Evolutionary conservation across 2,888 invertebrate species (phyloP).

Genomic region (Pherbina coryleti): DNA sequence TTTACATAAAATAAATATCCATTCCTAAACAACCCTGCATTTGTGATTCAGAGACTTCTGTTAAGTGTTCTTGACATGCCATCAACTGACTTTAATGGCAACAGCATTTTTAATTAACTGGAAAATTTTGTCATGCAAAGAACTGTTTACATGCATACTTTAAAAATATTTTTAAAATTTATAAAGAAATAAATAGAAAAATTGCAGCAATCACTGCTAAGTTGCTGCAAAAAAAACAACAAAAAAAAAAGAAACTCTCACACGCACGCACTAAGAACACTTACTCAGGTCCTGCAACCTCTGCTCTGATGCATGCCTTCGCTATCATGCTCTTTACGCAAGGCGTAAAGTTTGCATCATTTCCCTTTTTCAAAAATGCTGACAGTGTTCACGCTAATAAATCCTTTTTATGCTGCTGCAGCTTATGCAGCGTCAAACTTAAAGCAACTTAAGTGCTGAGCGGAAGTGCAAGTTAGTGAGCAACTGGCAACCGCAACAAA

Average conservation of each 20-base stretch:
- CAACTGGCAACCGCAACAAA: conserved; percentile 11
- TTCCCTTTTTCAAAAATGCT: conserved; percentile 28
- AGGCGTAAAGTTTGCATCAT: conserved; percentile 27
- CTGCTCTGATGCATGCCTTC: background rate
- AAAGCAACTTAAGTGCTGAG: conserved; percentile 1
- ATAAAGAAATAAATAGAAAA: too few relatives aligned
- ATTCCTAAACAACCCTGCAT: too few relatives aligned
- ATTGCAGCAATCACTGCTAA: conserved; percentile 11
- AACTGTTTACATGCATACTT: too few relatives aligned
- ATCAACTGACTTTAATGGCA: too few relatives aligned
- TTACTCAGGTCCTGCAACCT: background rate
- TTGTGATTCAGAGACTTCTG: too few relatives aligned
- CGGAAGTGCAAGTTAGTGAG: conserved; percentile 20
- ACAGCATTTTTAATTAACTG: too few relatives aligned
- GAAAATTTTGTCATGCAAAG: too few relatives aligned
- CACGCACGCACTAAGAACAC: background rate
- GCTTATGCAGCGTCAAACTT: conserved; percentile 12
- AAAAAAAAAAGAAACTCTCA: too few relatives aligned
- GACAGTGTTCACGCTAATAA: conserved; percentile 37
- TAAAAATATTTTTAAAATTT: too few relatives aligned
- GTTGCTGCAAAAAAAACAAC: background rate
- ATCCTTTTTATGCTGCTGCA: conserved; percentile 30
- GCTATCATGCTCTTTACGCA: background rate
- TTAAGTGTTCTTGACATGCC: too few relatives aligned
- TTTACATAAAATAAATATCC: too few relatives aligned